Percentiles rank a stretch among this genome's conserved stretches.
Conservation (phyloP, 2,797 vertebrate species). For the Microhierax caerulescens region DNA sequence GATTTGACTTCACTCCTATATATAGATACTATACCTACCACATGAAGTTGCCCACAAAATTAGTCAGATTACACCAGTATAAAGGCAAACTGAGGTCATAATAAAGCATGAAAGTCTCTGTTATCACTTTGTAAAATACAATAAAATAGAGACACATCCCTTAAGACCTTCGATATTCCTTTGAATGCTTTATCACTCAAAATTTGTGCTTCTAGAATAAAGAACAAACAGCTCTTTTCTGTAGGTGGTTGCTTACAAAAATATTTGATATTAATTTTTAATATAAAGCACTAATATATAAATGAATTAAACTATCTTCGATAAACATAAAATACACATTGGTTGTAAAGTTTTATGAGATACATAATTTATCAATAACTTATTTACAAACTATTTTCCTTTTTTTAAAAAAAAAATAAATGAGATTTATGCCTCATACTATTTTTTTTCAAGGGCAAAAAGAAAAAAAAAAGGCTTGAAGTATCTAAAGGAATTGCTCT, state of each 20-base stretch:
- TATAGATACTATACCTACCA: neutral
- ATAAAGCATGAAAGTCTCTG: neutral
- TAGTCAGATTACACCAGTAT: neutral
- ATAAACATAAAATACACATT: neutral
- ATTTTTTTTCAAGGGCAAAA: neutral
- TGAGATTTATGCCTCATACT: neutral
- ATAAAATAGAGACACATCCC: neutral
- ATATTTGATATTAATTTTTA: neutral
- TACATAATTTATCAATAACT: neutral
- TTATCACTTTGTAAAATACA: neutral
- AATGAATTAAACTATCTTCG: neutral
- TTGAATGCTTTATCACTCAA: neutral
- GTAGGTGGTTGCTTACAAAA: neutral
- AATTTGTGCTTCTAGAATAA: neutral
- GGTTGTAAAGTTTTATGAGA: neutral
- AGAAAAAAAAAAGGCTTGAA: neutral
- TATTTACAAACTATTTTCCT: rapidly evolving
- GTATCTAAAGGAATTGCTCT: neutral
- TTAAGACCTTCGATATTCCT: neutral
- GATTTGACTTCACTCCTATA: neutral
- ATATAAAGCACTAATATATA: neutral
- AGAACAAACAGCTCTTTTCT: neutral
- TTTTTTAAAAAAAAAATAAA: neutral
- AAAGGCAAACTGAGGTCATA: neutral
- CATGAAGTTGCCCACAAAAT: neutral